phyloP scores from a whole-genome alignment of 2,113 vertebrate genomes.

The Phyllostomus hastatus region DNA sequence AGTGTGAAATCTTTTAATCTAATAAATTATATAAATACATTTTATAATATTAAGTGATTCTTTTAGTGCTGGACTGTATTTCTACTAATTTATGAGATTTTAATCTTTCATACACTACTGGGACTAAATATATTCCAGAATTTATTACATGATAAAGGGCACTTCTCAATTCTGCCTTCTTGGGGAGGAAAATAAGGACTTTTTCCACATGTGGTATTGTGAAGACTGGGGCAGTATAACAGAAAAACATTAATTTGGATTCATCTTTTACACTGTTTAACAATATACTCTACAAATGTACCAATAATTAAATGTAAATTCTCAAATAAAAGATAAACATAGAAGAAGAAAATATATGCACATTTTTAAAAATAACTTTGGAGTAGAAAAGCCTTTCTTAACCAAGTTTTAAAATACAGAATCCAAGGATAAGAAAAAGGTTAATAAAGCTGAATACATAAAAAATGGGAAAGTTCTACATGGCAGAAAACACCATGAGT shows the following conservation, averaged over 20 bases:
- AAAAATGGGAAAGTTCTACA: neutral
- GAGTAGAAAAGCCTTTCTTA: neutral
- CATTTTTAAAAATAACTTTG: neutral
- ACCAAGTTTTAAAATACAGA: neutral
- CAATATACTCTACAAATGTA: neutral
- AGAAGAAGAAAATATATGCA: neutral
- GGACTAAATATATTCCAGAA: neutral
- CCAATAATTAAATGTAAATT: neutral
- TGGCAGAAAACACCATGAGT: neutral
- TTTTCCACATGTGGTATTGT: neutral
- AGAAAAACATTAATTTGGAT: slow-evolving; percentile 20
- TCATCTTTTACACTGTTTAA: neutral
- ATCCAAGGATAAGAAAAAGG: neutral
- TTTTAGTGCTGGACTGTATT: neutral
- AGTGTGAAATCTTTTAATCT: slow-evolving; percentile 35
- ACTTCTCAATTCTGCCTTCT: neutral
- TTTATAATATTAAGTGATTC: neutral
- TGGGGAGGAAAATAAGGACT: neutral
- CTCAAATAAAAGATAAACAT: neutral
- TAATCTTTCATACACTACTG: neutral
- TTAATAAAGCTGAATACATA: neutral
- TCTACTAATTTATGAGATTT: slow-evolving; percentile 6
- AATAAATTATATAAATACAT: slow-evolving; percentile 1
- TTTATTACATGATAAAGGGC: neutral
- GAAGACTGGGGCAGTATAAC: neutral